Evolutionary conservation across 2,113 vertebrate species (phyloP).

Genomic region (Todiramphus saurophagus): DNA sequence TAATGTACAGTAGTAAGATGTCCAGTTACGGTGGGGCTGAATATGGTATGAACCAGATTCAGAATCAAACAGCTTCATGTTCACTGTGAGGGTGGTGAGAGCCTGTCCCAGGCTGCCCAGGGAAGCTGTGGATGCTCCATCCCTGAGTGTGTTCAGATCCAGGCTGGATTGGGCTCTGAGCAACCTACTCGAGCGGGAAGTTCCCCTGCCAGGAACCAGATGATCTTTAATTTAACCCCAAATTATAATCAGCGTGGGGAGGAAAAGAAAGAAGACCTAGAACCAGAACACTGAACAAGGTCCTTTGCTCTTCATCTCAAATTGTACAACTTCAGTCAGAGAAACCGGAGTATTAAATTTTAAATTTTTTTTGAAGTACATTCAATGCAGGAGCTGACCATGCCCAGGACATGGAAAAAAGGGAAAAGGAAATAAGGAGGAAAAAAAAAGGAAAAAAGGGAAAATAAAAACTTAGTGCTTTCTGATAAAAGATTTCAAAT

Average conservation of each 20-base stretch:
- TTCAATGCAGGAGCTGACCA: background rate
- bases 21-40: background rate
- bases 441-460: too few relatives aligned
- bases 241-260: background rate
- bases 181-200: too few relatives aligned
- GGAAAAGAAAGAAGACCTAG: background rate
- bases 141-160: too few relatives aligned
- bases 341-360: background rate
- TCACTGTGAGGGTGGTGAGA: too few relatives aligned
- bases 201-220: too few relatives aligned
- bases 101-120: too few relatives aligned
- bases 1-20: accelerated
- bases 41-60: accelerated
- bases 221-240: background rate
- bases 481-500: background rate
- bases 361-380: background rate
- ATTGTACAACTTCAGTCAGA: background rate
- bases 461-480: background rate
- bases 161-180: too few relatives aligned
- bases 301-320: background rate
- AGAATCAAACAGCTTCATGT: background rate
- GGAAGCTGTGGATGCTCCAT: too few relatives aligned
- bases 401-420: too few relatives aligned
- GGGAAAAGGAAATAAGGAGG: too few relatives aligned
- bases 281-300: background rate